Conservation (phyloP, 2,113 vertebrate genomes). For the Eulemur macaco region DNA sequence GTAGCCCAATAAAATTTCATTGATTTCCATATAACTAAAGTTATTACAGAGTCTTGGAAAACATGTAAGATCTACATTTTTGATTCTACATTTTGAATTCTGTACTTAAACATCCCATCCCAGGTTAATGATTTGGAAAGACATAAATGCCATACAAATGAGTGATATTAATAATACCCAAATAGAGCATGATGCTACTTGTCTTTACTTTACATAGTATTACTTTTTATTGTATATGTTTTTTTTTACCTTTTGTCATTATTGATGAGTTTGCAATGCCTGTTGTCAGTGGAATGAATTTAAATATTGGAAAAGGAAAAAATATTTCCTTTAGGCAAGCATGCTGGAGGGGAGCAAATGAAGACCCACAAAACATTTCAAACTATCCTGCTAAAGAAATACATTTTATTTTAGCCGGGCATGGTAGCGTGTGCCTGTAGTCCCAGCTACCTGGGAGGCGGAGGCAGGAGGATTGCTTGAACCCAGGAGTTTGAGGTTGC, state of each 20-base stretch:
- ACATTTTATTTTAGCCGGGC: too few species aligned
- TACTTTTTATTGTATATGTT: background rate
- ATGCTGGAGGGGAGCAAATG: constrained; percentile 50
- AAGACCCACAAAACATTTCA: constrained; percentile 51
- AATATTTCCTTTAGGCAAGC: constrained; percentile 23
- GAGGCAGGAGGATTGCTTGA: too few species aligned
- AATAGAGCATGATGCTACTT: background rate
- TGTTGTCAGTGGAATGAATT: constrained; percentile 64
- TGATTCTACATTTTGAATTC: background rate
- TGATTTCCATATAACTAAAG: background rate
- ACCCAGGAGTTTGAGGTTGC: too few species aligned
- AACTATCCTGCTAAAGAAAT: constrained; percentile 62
- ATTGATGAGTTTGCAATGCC: constrained; percentile 24
- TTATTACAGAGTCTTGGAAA: background rate
- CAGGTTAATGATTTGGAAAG: background rate
- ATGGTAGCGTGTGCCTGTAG: too few species aligned
- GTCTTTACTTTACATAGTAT: background rate
- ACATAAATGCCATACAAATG: background rate
- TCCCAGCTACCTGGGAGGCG: too few species aligned
- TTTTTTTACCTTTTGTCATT: background rate
- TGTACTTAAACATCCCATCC: background rate
- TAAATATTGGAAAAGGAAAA: constrained; percentile 57
- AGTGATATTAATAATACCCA: background rate
- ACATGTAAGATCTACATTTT: background rate
- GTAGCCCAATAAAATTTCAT: background rate